phyloP scores from a whole-genome alignment of 2,888 invertebrate genomes.

The Polydrusus cervinus region DNA sequence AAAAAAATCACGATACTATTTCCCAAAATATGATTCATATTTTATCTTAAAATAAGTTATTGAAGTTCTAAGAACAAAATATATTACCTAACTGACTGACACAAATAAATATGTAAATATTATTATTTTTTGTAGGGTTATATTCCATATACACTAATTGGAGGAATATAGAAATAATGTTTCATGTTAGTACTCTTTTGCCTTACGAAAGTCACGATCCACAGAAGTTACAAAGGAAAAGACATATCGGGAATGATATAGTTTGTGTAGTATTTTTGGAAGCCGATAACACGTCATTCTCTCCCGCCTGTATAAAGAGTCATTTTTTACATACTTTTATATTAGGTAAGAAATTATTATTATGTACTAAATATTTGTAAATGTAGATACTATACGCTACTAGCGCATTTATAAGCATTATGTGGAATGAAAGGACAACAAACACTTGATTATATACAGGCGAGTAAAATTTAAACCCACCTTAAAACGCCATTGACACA shows the following conservation, averaged over 20 bases:
- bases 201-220: slow-evolving; percentile 95
- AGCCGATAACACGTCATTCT: slow-evolving; percentile 93
- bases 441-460: no score
- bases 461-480: no score
- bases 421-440: no score
- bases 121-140: slow-evolving; percentile 74
- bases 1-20: no score
- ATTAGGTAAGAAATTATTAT: slow-evolving; percentile 73
- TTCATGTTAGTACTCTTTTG: slow-evolving; percentile 92
- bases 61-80: no score
- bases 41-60: no score
- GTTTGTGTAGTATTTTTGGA: slow-evolving; percentile 96
- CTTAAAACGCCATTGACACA: no score
- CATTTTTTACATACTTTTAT: slow-evolving; percentile 96
- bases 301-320: slow-evolving; percentile 94
- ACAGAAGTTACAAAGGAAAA: slow-evolving; percentile 93
- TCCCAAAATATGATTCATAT: no score
- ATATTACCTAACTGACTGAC: no score
- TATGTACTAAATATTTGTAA: background rate
- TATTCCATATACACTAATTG: slow-evolving; percentile 95
- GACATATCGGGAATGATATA: slow-evolving; percentile 92
- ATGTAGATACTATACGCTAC: no score
- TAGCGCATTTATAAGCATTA: no score
- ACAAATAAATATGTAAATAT: no score
- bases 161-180: slow-evolving; percentile 96